These are phyloP conservation scores for Carettochelys insculpta DNA, from an alignment of 2,113 vertebrate species.

Conservation along the genomic window DNA sequence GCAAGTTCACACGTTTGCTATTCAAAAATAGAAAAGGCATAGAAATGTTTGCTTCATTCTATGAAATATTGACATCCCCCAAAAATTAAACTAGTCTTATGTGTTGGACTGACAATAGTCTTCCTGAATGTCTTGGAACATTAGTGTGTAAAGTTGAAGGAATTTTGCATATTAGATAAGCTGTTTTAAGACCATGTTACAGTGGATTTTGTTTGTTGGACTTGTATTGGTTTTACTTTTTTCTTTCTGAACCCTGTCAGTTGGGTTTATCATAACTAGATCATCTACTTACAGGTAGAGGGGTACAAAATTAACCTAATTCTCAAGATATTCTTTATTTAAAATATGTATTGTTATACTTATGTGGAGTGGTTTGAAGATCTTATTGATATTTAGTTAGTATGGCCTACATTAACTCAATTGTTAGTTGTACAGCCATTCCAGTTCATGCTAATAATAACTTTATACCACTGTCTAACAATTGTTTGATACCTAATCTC, in stretches of 20 bases:
- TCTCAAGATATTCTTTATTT: neutral
- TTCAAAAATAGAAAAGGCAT: neutral
- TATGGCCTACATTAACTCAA: neutral
- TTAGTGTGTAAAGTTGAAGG: neutral
- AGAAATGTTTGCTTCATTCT: neutral
- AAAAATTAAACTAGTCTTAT: neutral
- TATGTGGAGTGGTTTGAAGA: conserved; percentile 1
- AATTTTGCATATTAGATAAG: neutral
- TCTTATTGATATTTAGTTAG: neutral
- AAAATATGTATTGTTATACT: neutral
- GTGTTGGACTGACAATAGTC: neutral
- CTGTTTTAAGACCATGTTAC: neutral
- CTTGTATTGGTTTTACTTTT: neutral
- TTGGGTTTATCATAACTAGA: neutral
- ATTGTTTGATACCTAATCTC: conserved; percentile 22
- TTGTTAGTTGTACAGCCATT: conserved; percentile 9
- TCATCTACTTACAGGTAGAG: neutral
- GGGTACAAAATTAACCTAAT: neutral
- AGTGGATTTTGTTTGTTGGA: neutral
- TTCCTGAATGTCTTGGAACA: neutral
- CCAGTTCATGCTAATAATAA: neutral
- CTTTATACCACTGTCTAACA: neutral
- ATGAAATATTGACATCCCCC: neutral
- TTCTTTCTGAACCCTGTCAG: neutral
- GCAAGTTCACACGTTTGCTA: neutral